phyloP scores from a whole-genome alignment of 2,888 invertebrate genomes.

The Leptura quadrifasciata region DNA sequence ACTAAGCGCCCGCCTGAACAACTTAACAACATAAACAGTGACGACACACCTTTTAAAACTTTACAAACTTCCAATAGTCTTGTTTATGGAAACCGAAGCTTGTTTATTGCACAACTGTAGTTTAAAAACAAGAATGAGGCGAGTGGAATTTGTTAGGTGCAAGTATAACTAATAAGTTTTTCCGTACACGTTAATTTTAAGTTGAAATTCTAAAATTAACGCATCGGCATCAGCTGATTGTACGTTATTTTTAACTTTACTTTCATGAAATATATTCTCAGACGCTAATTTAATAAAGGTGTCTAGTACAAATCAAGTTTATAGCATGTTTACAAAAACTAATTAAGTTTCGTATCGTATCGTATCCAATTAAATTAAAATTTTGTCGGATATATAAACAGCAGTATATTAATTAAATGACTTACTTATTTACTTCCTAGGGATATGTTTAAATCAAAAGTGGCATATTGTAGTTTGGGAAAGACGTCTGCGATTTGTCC shows the following conservation, averaged over 20 bases:
- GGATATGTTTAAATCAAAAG: constrained; percentile 21
- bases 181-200: constrained; percentile 23
- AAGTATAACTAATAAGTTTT: constrained; percentile 1
- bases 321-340: not conserved
- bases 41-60: constrained; percentile 1
- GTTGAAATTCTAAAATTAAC: constrained; percentile 55
- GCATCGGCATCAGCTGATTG: constrained; percentile 57
- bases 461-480: constrained; percentile 19
- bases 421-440: constrained; percentile 12
- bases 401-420: not conserved
- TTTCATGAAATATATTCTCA: constrained; percentile 30
- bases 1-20: not conserved
- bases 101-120: not conserved
- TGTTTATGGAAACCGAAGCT: not conserved
- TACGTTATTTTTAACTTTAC: constrained; percentile 56
- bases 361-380: not conserved
- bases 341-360: not conserved
- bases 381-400: not conserved
- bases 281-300: constrained; percentile 9
- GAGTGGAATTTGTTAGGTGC: not conserved
- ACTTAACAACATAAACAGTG: constrained; percentile 1
- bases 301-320: not conserved
- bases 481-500: not conserved
- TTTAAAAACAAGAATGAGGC: not conserved
- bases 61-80: not conserved